Base-by-base conservation (phyloP, 2,113 vertebrate genomes). In the Xiphorhynchus elegans region DNA sequence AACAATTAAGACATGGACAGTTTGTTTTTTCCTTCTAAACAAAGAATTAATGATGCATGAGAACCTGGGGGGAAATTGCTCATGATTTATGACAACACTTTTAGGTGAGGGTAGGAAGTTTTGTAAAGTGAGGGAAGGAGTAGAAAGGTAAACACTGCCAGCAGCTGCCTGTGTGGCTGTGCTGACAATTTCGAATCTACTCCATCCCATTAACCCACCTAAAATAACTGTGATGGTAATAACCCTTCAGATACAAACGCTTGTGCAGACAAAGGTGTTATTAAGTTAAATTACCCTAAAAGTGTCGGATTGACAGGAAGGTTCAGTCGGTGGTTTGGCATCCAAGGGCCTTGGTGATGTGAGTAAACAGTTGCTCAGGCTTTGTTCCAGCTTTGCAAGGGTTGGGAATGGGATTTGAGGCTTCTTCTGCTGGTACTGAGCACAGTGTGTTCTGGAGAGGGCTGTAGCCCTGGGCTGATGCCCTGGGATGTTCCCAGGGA, bases 281-380 rank as follows among this genome's bases (percentile, higher is more conserved):
- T 98, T 98, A 98, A 98, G 98, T 98, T 97, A 98, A 98, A 98
- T 98, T 98, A 97, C 97, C 97, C 97, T 98, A 97, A 98, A 98
- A 98, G 97, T 97, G 97, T 96, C 72, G 74, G 97, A 97, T 98
- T 98, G 97, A 98, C 98, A 98, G 98, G 94, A 97, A 97, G 97
- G 95, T 97, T 97, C 97, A 97, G 95, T 97, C 98, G 70, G 96
- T 97, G 97, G 95, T 97, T 98, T 97, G 97, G 96, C 97, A 97
- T 89, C 94, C 26, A 1, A 79, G 91, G 96, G 95, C 94, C 96
- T 96, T 68, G 49, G 89, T 94, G 97, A 96, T 23, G 86, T 10
- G 67, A 47, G 94, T 96, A 98, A 98, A 98, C 96, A 97, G 62
- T 74, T 28, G 84, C 69, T 40, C 75, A 77, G 85, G 97, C 94